Percentiles rank a stretch among this genome's conserved stretches.
Evolutionary conservation across 2,797 vertebrate genomes (phyloP).

Genomic region (Pantherophis vulpinus): DNA sequence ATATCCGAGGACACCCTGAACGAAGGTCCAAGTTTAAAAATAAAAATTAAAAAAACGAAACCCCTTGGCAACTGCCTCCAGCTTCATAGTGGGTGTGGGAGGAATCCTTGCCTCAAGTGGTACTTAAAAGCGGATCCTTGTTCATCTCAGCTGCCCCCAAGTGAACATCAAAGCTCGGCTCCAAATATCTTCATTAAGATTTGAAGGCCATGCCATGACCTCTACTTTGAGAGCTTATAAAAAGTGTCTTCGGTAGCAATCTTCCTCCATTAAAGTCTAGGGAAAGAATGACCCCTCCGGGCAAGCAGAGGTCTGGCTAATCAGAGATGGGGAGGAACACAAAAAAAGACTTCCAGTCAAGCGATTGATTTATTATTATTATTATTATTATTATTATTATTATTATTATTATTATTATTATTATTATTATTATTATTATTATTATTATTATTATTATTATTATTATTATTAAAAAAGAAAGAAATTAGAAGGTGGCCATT

Average conservation of each 20-base stretch:
- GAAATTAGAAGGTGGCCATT: neutral
- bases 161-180: neutral
- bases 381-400: no score
- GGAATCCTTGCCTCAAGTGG: neutral
- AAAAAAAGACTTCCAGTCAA: neutral
- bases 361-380: neutral
- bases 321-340: slow-evolving; percentile 52
- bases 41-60: neutral
- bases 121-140: slow-evolving; percentile 16
- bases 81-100: neutral
- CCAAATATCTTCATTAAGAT: slow-evolving; percentile 48
- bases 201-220: slow-evolving; percentile 12
- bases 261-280: slow-evolving; percentile 58
- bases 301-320: slow-evolving; percentile 50
- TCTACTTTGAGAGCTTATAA: slow-evolving; percentile 28
- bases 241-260: slow-evolving; percentile 51
- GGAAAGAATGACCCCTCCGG: slow-evolving; percentile 8
- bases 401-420: no score
- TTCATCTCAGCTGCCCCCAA: neutral
- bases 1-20: neutral
- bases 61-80: neutral
- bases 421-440: no score
- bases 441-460: no score
- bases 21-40: neutral
- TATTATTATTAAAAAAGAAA: neutral